Evolutionary conservation across 2,113 vertebrate genomes (phyloP).

Genomic region (Barnardius zonarius): DNA sequence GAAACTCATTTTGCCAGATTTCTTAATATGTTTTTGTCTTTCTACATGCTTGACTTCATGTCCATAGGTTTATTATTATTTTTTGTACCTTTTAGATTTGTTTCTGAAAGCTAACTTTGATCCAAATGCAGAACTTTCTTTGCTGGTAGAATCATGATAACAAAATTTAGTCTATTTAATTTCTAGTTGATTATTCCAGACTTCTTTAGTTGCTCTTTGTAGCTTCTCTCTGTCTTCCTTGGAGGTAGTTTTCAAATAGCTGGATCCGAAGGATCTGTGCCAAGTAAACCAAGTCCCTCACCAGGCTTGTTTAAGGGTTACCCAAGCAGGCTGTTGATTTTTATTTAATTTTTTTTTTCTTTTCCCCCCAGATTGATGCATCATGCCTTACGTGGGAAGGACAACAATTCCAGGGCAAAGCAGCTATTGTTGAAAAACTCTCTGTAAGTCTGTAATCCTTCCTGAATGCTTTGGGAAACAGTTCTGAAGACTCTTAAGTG

Average conservation of each 20-base stretch:
- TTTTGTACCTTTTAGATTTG: background rate
- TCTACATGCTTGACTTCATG: background rate
- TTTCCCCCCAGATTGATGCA: constrained; percentile 83
- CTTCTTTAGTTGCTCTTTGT: background rate
- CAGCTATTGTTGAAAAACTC: constrained; percentile 95
- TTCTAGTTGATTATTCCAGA: background rate
- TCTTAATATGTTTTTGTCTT: background rate
- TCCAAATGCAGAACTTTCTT: background rate
- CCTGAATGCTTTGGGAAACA: background rate
- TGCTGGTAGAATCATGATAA: background rate
- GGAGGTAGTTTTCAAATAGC: background rate
- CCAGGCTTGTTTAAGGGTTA: background rate
- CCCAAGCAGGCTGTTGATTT: background rate
- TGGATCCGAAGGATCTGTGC: background rate
- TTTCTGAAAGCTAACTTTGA: background rate
- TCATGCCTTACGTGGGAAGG: constrained; percentile 99
- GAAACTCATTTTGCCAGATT: background rate
- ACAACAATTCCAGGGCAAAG: constrained; percentile 96
- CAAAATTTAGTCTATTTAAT: background rate
- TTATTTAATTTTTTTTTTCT: background rate
- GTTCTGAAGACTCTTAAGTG: background rate
- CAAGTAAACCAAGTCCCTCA: background rate
- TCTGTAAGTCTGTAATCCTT: constrained; percentile 79
- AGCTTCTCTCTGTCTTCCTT: background rate
- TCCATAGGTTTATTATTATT: background rate